Evolutionary conservation across 2,113 vertebrate genomes (phyloP).

Genomic region (Gallinago undulata): DNA sequence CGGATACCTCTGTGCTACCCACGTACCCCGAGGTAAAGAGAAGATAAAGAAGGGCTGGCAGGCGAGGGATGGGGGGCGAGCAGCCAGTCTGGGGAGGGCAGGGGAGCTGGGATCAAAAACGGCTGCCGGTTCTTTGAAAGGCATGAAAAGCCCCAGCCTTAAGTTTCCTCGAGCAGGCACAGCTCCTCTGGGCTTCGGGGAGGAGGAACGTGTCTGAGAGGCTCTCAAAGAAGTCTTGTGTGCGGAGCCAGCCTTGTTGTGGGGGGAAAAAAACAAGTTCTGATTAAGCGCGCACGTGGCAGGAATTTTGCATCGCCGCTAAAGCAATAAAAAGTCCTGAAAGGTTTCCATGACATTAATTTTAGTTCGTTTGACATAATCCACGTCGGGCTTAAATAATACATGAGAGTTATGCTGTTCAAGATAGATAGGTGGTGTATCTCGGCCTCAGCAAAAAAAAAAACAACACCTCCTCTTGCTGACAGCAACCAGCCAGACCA

Average conservation of each 20-base stretch:
- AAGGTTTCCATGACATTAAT: constrained; percentile 41
- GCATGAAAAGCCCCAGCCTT: constrained; percentile 26
- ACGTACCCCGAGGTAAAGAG: constrained; percentile 27
- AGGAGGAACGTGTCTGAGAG: not conserved
- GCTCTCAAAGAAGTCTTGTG: not conserved
- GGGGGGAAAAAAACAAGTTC: not conserved
- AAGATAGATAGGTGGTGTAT: not conserved
- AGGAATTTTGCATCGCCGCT: not conserved
- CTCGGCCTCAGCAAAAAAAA: not conserved
- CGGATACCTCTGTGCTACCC: not conserved
- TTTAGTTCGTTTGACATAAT: constrained; percentile 40
- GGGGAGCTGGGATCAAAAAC: constrained; percentile 42
- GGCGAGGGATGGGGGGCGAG: not conserved
- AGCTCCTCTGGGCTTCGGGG: constrained; percentile 5
- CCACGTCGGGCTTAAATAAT: constrained; percentile 55
- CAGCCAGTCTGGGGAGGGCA: not conserved
- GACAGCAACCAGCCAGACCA: constrained; percentile 14
- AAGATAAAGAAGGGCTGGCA: constrained; percentile 28
- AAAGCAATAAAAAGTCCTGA: constrained; percentile 11
- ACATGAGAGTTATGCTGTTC: constrained; percentile 27
- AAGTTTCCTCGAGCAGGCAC: not conserved
- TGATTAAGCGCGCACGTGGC: constrained; percentile 29
- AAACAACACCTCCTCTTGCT: constrained; percentile 9
- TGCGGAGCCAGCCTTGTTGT: constrained; percentile 9
- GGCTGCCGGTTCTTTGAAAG: not conserved